phyloP scores from a whole-genome alignment of 2,797 vertebrate species.

The Decapterus maruadsi region DNA sequence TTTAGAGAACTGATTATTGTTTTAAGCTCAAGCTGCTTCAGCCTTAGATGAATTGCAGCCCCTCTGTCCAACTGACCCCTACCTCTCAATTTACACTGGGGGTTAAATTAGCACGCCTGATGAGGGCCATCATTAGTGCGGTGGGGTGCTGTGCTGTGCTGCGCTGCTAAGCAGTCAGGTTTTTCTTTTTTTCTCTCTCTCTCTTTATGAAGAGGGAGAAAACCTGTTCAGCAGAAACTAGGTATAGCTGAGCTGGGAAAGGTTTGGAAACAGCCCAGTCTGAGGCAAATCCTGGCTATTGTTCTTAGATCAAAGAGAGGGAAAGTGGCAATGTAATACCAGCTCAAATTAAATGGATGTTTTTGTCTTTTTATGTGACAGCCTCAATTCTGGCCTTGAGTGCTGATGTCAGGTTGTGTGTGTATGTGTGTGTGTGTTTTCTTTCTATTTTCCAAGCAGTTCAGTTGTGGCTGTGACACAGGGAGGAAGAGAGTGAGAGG shows the following conservation, averaged over 20 bases:
- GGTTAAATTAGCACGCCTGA: conserved; percentile 69
- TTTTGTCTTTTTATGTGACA: conserved; percentile 71
- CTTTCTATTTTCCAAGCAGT: not conserved
- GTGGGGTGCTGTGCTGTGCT: conserved; percentile 38
- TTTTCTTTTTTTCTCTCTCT: not conserved
- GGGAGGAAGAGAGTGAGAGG: conserved; percentile 15
- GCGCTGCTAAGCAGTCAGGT: not conserved
- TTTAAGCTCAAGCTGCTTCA: conserved; percentile 46
- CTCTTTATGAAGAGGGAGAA: conserved; percentile 36
- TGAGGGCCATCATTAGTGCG: conserved; percentile 68
- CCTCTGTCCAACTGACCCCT: conserved; percentile 43
- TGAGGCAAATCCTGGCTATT: conserved; percentile 61
- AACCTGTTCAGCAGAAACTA: conserved; percentile 66
- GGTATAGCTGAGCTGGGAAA: conserved; percentile 33
- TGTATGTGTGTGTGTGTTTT: not conserved
- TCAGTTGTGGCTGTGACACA: conserved; percentile 43
- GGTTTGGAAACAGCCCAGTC: conserved; percentile 51
- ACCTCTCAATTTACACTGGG: conserved; percentile 67
- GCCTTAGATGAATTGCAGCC: conserved; percentile 38
- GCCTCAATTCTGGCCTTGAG: conserved; percentile 63
- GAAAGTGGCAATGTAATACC: conserved; percentile 68
- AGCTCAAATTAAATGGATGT: conserved; percentile 69
- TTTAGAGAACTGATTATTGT: conserved; percentile 63
- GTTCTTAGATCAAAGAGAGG: conserved; percentile 72
- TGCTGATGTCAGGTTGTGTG: conserved; percentile 54